A percentile compares a stretch with the other conserved stretches of the same genome.
phyloP scores from a whole-genome alignment of 2,113 vertebrate genomes.

The Tonatia bakeri region DNA sequence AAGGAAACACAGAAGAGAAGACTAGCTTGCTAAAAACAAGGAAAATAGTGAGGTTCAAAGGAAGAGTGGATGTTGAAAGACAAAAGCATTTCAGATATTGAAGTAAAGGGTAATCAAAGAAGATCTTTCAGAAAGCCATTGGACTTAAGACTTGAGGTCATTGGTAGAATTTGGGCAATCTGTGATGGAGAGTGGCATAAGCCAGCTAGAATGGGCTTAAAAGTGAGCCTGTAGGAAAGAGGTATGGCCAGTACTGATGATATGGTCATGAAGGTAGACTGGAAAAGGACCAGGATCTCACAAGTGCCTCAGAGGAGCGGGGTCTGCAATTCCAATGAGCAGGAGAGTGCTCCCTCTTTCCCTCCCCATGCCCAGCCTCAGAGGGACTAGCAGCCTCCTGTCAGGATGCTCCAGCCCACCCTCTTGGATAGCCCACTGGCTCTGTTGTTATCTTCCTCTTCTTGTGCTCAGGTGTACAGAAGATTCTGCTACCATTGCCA shows the following conservation, averaged over 20 bases:
- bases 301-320: too few species aligned
- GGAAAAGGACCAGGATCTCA: not conserved
- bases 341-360: not conserved
- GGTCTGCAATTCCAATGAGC: not conserved
- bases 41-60: not conserved
- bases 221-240: not conserved
- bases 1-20: not conserved
- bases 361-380: too few species aligned
- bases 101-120: not conserved
- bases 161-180: not conserved
- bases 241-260: fast-evolving
- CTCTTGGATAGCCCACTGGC: not conserved
- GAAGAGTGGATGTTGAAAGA: not conserved
- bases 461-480: not conserved
- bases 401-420: too few species aligned
- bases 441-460: not conserved
- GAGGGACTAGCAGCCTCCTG: not conserved
- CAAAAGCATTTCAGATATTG: not conserved
- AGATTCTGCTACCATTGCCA: not conserved
- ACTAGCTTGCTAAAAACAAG: not conserved
- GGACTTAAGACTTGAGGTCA: not conserved
- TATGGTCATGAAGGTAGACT: not conserved
- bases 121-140: not conserved
- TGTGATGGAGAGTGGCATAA: not conserved
- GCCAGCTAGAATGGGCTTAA: not conserved